Percentiles rank a stretch among this genome's conserved stretches.
These are phyloP conservation scores for Caenorhabditis afra DNA, from an alignment of 2,888 invertebrate species.

Conservation along the genomic window DNA sequence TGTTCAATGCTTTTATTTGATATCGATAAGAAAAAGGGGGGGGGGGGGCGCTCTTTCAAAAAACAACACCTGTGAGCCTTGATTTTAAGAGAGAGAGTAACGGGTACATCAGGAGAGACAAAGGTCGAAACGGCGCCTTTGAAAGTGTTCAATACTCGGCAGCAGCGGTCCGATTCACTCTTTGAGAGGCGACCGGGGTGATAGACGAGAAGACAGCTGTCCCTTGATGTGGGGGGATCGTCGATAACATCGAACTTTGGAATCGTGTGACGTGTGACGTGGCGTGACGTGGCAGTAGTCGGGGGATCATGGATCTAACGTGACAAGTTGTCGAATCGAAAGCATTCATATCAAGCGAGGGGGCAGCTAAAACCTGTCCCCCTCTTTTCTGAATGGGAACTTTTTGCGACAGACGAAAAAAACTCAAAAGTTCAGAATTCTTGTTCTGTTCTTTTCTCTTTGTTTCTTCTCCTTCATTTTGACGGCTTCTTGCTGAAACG, in stretches of 20 bases:
- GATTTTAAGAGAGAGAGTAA: conserved; percentile 8
- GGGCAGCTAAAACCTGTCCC: no score
- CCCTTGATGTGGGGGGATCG: conserved; percentile 3
- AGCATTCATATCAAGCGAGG: no score
- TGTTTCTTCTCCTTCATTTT: no score
- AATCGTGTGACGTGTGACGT: conserved; percentile 4
- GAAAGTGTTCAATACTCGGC: conserved; percentile 42
- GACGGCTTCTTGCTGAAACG: no score
- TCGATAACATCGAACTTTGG: conserved; percentile 23
- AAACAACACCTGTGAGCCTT: conserved; percentile 7
- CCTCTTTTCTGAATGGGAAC: no score
- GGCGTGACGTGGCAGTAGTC: background rate
- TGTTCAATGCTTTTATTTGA: conserved; percentile 34
- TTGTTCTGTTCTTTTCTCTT: no score
- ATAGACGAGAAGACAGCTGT: conserved; percentile 19
- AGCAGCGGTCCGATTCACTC: conserved; percentile 11
- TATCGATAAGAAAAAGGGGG: conserved; percentile 5
- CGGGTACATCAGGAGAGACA: background rate
- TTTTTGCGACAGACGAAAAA: no score
- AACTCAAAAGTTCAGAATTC: no score
- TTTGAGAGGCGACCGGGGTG: conserved; percentile 1
- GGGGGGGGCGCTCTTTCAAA: background rate
- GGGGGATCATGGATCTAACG: no score
- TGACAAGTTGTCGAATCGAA: no score
- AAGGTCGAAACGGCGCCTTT: conserved; percentile 19